These are phyloP conservation scores for Plodia interpunctella DNA, from an alignment of 1,140 invertebrate genomes.

Conservation along the genomic window DNA sequence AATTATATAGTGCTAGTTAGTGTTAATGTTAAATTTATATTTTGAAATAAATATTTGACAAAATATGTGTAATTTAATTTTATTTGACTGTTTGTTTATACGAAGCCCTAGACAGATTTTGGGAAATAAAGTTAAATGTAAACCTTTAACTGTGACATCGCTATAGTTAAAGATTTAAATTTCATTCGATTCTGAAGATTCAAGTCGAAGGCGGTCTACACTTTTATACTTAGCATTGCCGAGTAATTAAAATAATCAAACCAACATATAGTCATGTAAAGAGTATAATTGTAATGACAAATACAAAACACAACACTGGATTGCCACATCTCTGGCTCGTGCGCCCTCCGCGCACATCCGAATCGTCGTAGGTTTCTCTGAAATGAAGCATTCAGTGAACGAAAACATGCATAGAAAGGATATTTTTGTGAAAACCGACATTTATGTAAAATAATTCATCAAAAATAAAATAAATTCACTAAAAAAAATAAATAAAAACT, in stretches of 20 bases:
- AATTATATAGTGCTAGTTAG: constrained; percentile 13
- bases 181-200: neutral
- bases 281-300: neutral
- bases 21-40: constrained; percentile 5
- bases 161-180: too few species aligned
- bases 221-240: too few species aligned
- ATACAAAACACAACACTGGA: neutral
- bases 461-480: neutral
- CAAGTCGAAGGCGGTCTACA: too few species aligned
- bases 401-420: too few species aligned
- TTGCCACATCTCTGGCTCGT: neutral
- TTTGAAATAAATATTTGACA: constrained; percentile 10
- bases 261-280: neutral
- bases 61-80: neutral
- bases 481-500: neutral
- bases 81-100: too few species aligned
- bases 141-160: too few species aligned
- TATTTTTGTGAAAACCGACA: too few species aligned
- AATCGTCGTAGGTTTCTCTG: neutral
- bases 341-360: neutral
- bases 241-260: too few species aligned
- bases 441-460: neutral
- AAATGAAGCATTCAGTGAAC: neutral
- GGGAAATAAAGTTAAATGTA: too few species aligned
- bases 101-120: too few species aligned